These are phyloP conservation scores for Felis chaus DNA, from an alignment of 2,113 vertebrate species.

Conservation along the genomic window DNA sequence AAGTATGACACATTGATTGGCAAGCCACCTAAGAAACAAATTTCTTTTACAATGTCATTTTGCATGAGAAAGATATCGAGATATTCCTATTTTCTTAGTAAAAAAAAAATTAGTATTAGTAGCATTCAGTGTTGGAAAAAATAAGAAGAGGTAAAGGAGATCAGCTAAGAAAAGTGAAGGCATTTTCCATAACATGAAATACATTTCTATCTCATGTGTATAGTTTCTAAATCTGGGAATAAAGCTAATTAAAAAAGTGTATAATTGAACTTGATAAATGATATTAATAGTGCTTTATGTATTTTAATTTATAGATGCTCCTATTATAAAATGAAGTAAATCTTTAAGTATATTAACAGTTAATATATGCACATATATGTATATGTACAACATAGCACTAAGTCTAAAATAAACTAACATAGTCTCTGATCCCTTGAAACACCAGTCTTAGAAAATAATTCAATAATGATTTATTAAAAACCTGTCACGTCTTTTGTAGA, in stretches of 20 bases:
- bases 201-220: background rate
- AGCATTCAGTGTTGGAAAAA: background rate
- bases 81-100: background rate
- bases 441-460: background rate
- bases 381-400: background rate
- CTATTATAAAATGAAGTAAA: background rate
- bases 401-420: background rate
- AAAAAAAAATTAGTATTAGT: background rate
- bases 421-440: background rate
- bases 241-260: background rate
- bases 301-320: background rate
- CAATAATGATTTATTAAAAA: constrained; percentile 39
- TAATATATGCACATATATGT: background rate
- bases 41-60: background rate
- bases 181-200: background rate
- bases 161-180: background rate
- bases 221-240: background rate
- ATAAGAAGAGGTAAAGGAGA: background rate
- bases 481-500: background rate
- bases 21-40: background rate
- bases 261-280: background rate
- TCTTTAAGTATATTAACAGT: background rate
- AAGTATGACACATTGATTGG: background rate
- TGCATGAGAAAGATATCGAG: background rate
- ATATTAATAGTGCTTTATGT: background rate